Base-by-base conservation (phyloP, 1,140 invertebrate genomes). In the Microplitis mediator region DNA sequence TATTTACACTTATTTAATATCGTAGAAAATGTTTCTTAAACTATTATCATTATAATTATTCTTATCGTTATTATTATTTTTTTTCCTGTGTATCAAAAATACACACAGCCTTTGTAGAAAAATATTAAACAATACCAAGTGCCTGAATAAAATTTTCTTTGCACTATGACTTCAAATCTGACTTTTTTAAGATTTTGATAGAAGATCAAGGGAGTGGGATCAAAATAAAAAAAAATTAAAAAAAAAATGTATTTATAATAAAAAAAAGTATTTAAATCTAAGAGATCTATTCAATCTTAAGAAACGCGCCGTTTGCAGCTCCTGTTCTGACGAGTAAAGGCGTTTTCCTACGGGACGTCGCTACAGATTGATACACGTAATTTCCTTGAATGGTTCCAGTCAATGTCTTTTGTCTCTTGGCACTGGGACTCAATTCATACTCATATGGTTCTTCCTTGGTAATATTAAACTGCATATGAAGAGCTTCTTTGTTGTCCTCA, bases 401-500 rank as follows among this genome's bases (percentile, higher is more conserved):
- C 3, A 86, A 66, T 0, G 82, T 84, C 52, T 87, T 87, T 67
- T 85, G 86, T 23, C 83, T 79, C 65, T 87, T 87, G 0, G 78
- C 73, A 58, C 73, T 77, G 1, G 84, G 78, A 60, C 78, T 80
- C 0, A 83, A 58, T n/a, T 86, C 81, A 62, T 85, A 87, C 6
- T 82, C 81, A 36, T 78, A 83, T 3, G 78, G 72, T 11, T 80
- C 63, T 0, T 82, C 73, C 34, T 81, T 83, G 0, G 81, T 75
- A 13, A 86, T 82, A 36, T 83, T 85, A n/a, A 89, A 75, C 31
- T 85, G 82, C 78, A 86, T 84, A 54, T 86, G 83, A 0, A 89
- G 71, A 0, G 82, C 64, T 0, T 87, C 86, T 67, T 89, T 89
- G 51, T 88, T 86, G 23, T 89, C 88, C 56, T 88, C 88, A 8